Base-by-base conservation (phyloP, 2,797 vertebrate species). In the Enteromius unitaeniatus region DNA sequence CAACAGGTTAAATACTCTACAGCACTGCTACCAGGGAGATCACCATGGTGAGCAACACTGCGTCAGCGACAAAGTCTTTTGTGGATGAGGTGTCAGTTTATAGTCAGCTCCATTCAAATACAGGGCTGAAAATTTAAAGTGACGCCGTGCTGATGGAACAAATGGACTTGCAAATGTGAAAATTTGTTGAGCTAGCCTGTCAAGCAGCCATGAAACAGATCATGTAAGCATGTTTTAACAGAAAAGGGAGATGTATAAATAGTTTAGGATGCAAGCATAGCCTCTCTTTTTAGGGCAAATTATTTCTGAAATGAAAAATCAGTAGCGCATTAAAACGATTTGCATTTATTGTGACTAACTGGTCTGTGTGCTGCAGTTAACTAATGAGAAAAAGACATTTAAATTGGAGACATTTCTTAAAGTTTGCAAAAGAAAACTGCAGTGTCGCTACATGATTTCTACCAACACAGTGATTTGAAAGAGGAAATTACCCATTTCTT, bases 1-100 rank as follows among this genome's bases (percentile, higher is more conserved):
- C 62, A 58, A 45, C 34, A 55, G 81, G 47, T 76, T 75, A 65
- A 82, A 74, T 78, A 45, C 37, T 62, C 72, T 8, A 55, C 69
- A 60, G 37, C 28, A 23, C 19, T 37, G 69, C 28, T 72, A 72
- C 19, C 19, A 81, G 79, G 7, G 37, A 81, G 21, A 82, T 74
- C 42, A 53, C 60, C 60, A 75, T 82, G 73, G 47, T 53, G 62
- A 67, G 53, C 47, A 83, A 53, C 34, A 76, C 47, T 37, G 23
- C 3, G 7, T 62, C 69, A 49, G 40, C 1, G 10, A 65, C 31
- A 75, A 75, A 49, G 45, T 37, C 51, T 81, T 73, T 81, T 73
- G 40, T 73, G 60, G 19, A 60, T 58, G 65, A 4, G 23, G 6
- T 70, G 65, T 40, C 65, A 80, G 19, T 9, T 10, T 55, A 23